These are phyloP conservation scores for Pollenia griseotomentosa DNA, from an alignment of 2,888 invertebrate genomes.

Conservation along the genomic window DNA sequence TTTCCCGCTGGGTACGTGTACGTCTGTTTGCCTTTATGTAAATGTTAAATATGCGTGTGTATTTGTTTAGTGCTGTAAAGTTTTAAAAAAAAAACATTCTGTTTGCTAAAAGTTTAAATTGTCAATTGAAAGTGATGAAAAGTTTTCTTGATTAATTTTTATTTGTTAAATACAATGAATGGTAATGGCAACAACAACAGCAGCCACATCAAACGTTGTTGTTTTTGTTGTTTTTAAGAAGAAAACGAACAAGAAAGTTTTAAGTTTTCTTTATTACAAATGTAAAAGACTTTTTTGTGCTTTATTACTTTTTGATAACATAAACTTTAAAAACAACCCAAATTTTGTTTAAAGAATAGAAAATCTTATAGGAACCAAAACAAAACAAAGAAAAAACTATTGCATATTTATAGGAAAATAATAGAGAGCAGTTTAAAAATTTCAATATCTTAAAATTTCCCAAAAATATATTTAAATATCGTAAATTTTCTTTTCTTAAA, in stretches of 20 bases:
- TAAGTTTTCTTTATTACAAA: neutral
- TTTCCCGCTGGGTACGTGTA: too few species aligned
- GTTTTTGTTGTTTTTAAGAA: neutral
- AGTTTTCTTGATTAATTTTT: conserved; percentile 83
- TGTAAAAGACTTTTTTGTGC: conserved; percentile 4
- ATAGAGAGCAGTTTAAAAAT: too few species aligned
- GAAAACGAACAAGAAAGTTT: neutral
- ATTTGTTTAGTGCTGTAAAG: conserved; percentile 63
- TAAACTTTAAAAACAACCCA: too few species aligned
- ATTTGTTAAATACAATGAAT: conserved; percentile 75
- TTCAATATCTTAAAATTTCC: too few species aligned
- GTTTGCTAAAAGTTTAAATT: conserved; percentile 82
- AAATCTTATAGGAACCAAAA: too few species aligned
- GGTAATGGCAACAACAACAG: conserved; percentile 14
- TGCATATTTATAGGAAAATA: too few species aligned
- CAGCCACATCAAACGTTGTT: neutral
- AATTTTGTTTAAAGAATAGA: too few species aligned
- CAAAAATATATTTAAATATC: too few species aligned
- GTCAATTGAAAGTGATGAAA: conserved; percentile 83
- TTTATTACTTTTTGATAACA: too few species aligned
- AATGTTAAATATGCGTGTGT: conserved; percentile 23
- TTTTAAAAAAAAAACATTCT: conserved; percentile 76
- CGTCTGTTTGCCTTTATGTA: neutral
- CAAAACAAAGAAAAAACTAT: too few species aligned
- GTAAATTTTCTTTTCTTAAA: too few species aligned